Evolutionary conservation across 2,888 invertebrate species (phyloP).

Genomic region (Colletes collaris): DNA sequence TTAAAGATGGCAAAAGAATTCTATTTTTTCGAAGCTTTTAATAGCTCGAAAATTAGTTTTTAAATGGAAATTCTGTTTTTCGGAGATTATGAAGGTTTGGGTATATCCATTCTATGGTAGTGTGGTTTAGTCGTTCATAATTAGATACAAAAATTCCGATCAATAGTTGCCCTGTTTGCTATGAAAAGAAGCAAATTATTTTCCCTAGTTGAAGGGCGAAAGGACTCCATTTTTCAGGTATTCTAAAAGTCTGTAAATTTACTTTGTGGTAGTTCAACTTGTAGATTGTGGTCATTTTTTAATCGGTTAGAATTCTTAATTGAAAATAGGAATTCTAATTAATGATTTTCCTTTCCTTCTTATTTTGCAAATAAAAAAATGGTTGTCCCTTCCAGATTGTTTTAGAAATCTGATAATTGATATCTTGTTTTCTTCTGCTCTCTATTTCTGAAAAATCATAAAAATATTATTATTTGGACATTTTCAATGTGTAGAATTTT

Average conservation of each 20-base stretch:
- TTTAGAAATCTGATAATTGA: neutral
- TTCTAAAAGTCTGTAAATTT: neutral
- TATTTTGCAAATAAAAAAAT: neutral
- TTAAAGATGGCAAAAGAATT: too few relatives aligned
- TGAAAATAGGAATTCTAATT: neutral
- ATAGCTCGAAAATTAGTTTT: too few relatives aligned
- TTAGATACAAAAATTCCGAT: slow-evolving; percentile 26
- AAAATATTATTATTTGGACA: too few relatives aligned
- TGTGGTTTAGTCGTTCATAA: neutral
- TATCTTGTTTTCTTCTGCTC: neutral
- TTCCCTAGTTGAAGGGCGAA: slow-evolving; percentile 9
- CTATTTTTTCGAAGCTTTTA: too few relatives aligned
- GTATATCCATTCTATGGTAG: neutral
- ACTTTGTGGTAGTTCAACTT: neutral
- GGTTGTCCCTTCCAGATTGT: neutral
- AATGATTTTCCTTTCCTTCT: too few relatives aligned
- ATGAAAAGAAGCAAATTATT: slow-evolving; percentile 2
- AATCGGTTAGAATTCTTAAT: neutral
- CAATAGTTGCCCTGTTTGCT: slow-evolving; percentile 17
- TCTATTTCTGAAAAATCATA: too few relatives aligned
- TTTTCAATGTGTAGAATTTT: too few relatives aligned
- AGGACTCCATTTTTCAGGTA: slow-evolving; percentile 11
- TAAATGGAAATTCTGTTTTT: slow-evolving; percentile 3
- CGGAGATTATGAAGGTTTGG: slow-evolving; percentile 4
- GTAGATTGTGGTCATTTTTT: neutral